A percentile compares a stretch with the other conserved stretches of the same genome.
These are phyloP conservation scores for Lucilia sericata DNA, from an alignment of 1,140 invertebrate species.

Conservation along the genomic window DNA sequence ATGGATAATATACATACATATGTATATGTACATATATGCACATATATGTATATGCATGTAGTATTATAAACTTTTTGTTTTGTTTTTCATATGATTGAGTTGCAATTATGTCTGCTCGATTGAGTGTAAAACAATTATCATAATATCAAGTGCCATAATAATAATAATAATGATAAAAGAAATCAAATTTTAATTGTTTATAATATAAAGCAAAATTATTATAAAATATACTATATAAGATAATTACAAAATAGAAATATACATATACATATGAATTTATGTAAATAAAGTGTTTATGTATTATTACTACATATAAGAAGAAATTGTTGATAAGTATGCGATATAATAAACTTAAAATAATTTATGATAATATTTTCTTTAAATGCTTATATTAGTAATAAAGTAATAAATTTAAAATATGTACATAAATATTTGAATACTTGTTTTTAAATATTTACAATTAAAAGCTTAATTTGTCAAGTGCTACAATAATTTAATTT, in stretches of 20 bases:
- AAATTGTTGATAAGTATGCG: neutral
- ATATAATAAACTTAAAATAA: neutral
- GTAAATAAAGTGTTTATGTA: too few species aligned
- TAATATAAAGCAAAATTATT: neutral
- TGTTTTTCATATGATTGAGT: constrained; percentile 47
- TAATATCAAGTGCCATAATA: constrained; percentile 43
- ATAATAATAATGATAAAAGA: neutral
- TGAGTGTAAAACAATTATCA: constrained; percentile 55
- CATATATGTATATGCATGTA: neutral
- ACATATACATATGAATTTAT: neutral
- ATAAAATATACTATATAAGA: neutral
- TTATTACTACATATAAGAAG: too few species aligned
- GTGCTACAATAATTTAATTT: too few species aligned
- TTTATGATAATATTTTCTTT: neutral
- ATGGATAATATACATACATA: too few species aligned
- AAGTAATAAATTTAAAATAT: too few species aligned
- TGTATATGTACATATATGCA: too few species aligned
- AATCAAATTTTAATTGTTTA: constrained; percentile 13
- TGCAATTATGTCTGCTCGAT: constrained; percentile 52
- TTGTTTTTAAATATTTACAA: too few species aligned
- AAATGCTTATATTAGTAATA: too few species aligned
- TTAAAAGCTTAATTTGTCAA: too few species aligned
- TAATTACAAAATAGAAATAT: neutral
- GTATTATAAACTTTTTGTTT: neutral
- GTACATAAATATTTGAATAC: too few species aligned